Conservation (phyloP, 2,113 vertebrate genomes). For the Bettongia penicillata region DNA sequence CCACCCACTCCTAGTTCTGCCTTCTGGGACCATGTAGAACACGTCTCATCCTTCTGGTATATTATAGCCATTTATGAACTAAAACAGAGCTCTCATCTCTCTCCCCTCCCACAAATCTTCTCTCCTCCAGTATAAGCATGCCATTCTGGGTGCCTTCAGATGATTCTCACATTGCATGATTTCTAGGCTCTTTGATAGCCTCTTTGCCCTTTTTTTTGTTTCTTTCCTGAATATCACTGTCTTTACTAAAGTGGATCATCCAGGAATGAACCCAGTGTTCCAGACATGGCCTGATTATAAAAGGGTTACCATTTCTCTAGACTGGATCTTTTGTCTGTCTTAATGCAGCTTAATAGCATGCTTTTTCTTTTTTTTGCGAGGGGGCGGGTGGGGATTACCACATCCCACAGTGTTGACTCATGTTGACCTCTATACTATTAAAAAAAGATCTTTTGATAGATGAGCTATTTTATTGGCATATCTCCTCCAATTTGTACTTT, state of each 20-base stretch:
- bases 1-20: not conserved
- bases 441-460: not conserved
- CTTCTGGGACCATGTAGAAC: not conserved
- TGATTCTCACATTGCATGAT: not conserved
- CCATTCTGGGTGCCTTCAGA: not conserved
- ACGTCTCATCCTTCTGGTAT: not conserved
- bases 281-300: not conserved
- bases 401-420: not conserved
- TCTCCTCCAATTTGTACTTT: not conserved
- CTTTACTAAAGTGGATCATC: not conserved
- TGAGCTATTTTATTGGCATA: not conserved
- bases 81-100: not conserved
- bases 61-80: not conserved
- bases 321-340: too few relatives aligned
- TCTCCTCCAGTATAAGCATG: not conserved
- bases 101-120: not conserved
- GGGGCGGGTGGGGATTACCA: not conserved
- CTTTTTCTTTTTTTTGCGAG: too few relatives aligned
- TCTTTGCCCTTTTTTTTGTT: not conserved
- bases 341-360: too few relatives aligned
- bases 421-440: not conserved
- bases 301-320: not conserved
- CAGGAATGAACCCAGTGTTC: not conserved
- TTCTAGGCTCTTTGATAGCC: not conserved
- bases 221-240: not conserved